These are phyloP conservation scores for Formica selysi DNA, from an alignment of 1,140 invertebrate species.

Conservation along the genomic window DNA sequence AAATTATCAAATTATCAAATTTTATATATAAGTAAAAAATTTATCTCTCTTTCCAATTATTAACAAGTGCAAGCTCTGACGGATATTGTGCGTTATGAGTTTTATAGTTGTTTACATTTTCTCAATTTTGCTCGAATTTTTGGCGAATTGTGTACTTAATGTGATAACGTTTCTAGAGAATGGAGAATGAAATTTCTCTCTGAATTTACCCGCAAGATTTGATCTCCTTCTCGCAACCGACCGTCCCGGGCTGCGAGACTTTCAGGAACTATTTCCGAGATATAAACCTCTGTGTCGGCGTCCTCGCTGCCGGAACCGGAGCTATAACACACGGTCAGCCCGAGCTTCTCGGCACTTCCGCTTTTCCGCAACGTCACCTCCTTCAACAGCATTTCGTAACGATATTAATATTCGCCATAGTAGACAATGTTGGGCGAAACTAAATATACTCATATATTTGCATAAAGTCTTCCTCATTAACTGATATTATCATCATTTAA, in stretches of 20 bases:
- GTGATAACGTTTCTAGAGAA: not conserved
- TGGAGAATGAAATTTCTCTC: not conserved
- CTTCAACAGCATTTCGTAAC: slow-evolving; percentile 83
- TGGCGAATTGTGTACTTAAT: not conserved
- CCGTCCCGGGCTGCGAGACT: slow-evolving; percentile 91
- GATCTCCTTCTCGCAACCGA: slow-evolving; percentile 90
- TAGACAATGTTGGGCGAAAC: slow-evolving; percentile 43
- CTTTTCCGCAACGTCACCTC: slow-evolving; percentile 89
- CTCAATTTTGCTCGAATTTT: not conserved
- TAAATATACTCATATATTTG: slow-evolving; percentile 42
- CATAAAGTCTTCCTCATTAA: not conserved
- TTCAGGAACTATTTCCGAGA: slow-evolving; percentile 90
- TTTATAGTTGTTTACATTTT: not conserved
- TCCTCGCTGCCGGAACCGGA: slow-evolving; percentile 85
- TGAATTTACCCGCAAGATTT: slow-evolving; percentile 88
- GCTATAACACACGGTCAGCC: slow-evolving; percentile 91
- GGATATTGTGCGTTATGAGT: too few relatives aligned
- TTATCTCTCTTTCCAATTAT: not conserved
- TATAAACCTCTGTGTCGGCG: slow-evolving; percentile 88
- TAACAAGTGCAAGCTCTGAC: not conserved
- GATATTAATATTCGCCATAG: slow-evolving; percentile 30
- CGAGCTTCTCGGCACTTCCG: slow-evolving; percentile 88
- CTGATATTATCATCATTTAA: slow-evolving; percentile 6
- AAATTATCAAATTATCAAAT: slow-evolving; percentile 9
- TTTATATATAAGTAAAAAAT: not conserved